A percentile compares a stretch with the other conserved stretches of the same genome.
These are phyloP conservation scores for Anseranas semipalmata DNA, from an alignment of 2,113 vertebrate species.

Conservation along the genomic window DNA sequence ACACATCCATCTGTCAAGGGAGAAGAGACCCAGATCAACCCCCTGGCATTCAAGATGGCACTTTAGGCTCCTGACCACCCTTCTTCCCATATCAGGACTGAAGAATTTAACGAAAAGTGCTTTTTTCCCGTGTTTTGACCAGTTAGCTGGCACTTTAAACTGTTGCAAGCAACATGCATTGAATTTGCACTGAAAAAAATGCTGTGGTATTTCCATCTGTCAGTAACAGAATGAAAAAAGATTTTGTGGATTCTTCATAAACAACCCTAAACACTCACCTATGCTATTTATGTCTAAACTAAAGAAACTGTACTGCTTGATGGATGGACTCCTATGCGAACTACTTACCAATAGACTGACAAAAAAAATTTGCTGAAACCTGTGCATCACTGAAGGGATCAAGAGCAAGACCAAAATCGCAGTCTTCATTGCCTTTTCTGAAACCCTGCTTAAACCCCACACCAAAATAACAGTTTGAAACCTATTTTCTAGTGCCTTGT, in stretches of 20 bases:
- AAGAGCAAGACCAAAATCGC: not conserved
- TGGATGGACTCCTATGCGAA: not conserved
- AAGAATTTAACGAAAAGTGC: not conserved
- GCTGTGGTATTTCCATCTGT: conserved; percentile 53
- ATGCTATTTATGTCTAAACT: conserved; percentile 39
- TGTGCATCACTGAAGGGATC: not conserved
- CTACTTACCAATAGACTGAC: not conserved
- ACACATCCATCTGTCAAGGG: not conserved
- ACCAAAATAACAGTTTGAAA: not conserved
- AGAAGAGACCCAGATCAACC: not conserved
- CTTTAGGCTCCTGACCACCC: not conserved
- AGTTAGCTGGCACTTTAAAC: not conserved
- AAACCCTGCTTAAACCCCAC: not conserved
- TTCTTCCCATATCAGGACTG: not conserved
- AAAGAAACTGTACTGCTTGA: not conserved
- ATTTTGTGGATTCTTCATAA: conserved; percentile 31
- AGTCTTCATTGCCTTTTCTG: not conserved
- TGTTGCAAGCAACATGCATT: not conserved
- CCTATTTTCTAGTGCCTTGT: not conserved
- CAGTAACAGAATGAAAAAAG: conserved; percentile 46
- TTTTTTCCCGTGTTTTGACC: not conserved
- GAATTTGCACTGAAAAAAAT: conserved; percentile 13
- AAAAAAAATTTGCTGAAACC: not conserved
- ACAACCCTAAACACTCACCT: conserved; percentile 36
- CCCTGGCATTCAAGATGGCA: not conserved